Conservation (phyloP, 2,113 vertebrate genomes). For the Heterochromis multidens region DNA sequence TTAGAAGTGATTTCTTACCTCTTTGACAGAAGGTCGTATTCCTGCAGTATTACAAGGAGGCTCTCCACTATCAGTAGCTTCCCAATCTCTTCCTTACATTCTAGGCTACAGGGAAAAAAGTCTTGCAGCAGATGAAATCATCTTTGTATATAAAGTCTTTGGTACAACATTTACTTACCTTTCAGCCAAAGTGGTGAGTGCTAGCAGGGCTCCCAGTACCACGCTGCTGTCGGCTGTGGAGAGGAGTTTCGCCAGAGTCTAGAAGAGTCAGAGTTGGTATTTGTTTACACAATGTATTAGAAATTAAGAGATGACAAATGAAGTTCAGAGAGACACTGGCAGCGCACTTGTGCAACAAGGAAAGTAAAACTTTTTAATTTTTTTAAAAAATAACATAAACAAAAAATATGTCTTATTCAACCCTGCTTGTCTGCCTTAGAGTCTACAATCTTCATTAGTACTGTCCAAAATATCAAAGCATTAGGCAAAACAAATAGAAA, state of each 20-base stretch:
- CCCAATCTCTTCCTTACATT: conserved; percentile 83
- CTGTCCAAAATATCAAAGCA: background rate
- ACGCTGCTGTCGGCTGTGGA: conserved; percentile 80
- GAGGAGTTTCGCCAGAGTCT: conserved; percentile 85
- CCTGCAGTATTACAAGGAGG: conserved; percentile 84
- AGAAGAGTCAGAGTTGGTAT: conserved; percentile 19
- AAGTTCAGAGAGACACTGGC: background rate
- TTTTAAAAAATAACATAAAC: too few relatives aligned
- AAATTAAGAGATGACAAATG: background rate
- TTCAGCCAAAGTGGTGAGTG: conserved; percentile 83
- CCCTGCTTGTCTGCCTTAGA: background rate
- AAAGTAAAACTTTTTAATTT: background rate
- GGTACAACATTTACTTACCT: conserved; percentile 66
- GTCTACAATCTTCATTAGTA: background rate
- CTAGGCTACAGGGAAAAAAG: conserved; percentile 67
- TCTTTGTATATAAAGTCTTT: background rate
- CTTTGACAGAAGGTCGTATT: conserved; percentile 86
- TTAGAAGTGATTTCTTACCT: conserved; percentile 64
- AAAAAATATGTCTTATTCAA: background rate
- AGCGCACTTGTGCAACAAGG: background rate
- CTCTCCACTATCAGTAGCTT: conserved; percentile 82
- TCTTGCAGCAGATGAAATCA: background rate
- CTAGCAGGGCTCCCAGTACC: conserved; percentile 83
- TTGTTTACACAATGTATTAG: background rate
- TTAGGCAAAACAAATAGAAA: fast-evolving